Evolutionary conservation across 2,797 vertebrate species (phyloP).

Genomic region (Mastacembelus armatus): DNA sequence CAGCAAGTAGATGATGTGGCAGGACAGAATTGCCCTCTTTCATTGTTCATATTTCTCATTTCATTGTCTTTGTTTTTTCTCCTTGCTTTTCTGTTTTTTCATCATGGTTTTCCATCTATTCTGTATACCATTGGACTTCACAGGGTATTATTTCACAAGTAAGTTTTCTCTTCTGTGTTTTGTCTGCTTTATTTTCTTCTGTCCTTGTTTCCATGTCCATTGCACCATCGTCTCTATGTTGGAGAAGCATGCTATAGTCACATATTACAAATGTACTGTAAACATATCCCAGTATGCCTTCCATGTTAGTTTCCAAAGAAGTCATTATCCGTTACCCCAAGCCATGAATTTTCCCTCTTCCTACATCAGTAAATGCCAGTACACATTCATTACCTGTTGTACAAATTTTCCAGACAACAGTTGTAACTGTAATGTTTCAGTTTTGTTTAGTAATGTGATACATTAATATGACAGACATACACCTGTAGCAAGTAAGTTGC

Average conservation of each 20-base stretch:
- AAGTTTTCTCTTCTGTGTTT: constrained; percentile 86
- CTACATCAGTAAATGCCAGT: not conserved
- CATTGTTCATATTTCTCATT: constrained; percentile 79
- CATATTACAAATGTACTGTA: not conserved
- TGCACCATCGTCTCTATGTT: not conserved
- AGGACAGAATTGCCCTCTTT: constrained; percentile 40
- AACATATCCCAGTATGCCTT: not conserved
- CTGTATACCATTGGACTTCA: constrained; percentile 90
- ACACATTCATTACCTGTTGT: constrained; percentile 33
- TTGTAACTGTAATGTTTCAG: constrained; percentile 51
- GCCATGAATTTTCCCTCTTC: not conserved
- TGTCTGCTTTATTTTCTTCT: constrained; percentile 29
- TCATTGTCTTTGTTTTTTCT: constrained; percentile 78
- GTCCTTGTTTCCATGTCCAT: constrained; percentile 21
- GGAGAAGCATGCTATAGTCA: no score
- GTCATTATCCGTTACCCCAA: not conserved
- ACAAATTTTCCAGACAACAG: constrained; percentile 47
- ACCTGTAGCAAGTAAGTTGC: constrained; percentile 26
- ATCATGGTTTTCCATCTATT: constrained; percentile 87
- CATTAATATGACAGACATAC: constrained; percentile 15
- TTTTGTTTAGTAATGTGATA: constrained; percentile 47
- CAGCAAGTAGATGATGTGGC: constrained; percentile 33
- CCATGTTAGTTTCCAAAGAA: not conserved
- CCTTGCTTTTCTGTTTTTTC: constrained; percentile 81
- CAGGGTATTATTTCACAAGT: constrained; percentile 94